phyloP scores from a whole-genome alignment of 2,113 vertebrate species.

The Spea multiplicata region DNA sequence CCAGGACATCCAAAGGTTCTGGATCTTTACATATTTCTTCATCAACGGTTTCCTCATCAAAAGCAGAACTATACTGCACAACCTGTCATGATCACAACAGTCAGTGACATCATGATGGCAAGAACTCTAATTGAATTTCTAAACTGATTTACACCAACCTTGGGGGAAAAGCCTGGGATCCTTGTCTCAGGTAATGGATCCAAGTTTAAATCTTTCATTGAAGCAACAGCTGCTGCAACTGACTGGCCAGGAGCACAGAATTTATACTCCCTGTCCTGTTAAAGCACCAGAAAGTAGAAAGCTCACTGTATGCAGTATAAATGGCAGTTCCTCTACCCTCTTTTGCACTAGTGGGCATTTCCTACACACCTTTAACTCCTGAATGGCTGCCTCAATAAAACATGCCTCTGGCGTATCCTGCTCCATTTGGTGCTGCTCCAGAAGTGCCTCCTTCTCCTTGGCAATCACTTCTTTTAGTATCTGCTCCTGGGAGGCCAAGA shows the following conservation, averaged over 20 bases:
- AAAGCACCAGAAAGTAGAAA: not conserved
- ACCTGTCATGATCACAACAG: slow-evolving; percentile 61
- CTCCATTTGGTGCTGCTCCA: slow-evolving; percentile 82
- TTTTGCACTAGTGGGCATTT: not conserved
- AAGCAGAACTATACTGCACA: slow-evolving; percentile 83
- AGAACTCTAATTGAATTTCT: too few species aligned
- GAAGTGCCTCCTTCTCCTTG: slow-evolving; percentile 80
- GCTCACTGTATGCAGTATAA: not conserved
- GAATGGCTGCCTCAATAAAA: slow-evolving; percentile 92
- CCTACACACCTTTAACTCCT: slow-evolving; percentile 82
- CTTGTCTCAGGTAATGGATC: not conserved
- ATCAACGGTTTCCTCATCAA: slow-evolving; percentile 81
- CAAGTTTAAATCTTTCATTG: slow-evolving; percentile 12
- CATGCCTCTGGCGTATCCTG: slow-evolving; percentile 78
- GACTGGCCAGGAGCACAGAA: not conserved
- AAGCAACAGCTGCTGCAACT: not conserved
- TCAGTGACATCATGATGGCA: not conserved
- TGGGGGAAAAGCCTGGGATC: not conserved
- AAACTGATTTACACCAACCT: slow-evolving; percentile 6
- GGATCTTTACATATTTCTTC: slow-evolving; percentile 46
- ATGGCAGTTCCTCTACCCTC: not conserved
- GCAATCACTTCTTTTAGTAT: slow-evolving; percentile 76
- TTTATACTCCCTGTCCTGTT: slow-evolving; percentile 10
- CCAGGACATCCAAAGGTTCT: slow-evolving; percentile 52
- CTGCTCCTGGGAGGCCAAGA: slow-evolving; percentile 85